Conservation (phyloP, 1,140 invertebrate species). For the Belonocnema kinseyi region DNA sequence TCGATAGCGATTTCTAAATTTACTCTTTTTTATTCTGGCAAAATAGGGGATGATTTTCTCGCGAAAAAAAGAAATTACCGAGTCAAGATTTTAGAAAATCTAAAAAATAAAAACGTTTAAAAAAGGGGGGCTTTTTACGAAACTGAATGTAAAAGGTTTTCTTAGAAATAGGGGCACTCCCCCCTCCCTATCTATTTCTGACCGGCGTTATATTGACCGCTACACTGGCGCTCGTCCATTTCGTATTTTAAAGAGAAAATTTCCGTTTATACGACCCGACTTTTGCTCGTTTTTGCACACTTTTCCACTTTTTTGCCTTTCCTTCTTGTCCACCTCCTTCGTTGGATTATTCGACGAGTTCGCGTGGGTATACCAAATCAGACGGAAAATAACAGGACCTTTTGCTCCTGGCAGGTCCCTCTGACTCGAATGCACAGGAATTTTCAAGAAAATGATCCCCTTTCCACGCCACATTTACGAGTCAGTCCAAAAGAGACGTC, state of each 20-base stretch:
- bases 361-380: conserved; percentile 67
- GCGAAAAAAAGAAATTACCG: no score
- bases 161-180: conserved; percentile 44
- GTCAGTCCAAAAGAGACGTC: conserved; percentile 13
- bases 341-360: conserved; percentile 68
- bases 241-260: conserved; percentile 75
- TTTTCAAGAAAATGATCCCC: conserved; percentile 51
- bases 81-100: background rate
- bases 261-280: conserved; percentile 69
- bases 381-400: conserved; percentile 74
- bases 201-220: conserved; percentile 63
- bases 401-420: conserved; percentile 72
- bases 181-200: conserved; percentile 42
- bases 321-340: conserved; percentile 43
- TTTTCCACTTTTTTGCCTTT: conserved; percentile 52
- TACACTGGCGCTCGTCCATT: conserved; percentile 61
- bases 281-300: conserved; percentile 54
- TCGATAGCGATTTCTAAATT: no score
- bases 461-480: conserved; percentile 30
- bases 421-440: conserved; percentile 55
- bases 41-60: no score
- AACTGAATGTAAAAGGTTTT: conserved; percentile 66
- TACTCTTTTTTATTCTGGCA: no score
- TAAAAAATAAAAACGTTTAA: conserved; percentile 50
- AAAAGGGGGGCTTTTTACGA: conserved; percentile 64